A percentile compares a stretch with the other conserved stretches of the same genome.
These are phyloP conservation scores for Datnioides undecimradiatus DNA, from an alignment of 2,113 vertebrate species.

Conservation along the genomic window DNA sequence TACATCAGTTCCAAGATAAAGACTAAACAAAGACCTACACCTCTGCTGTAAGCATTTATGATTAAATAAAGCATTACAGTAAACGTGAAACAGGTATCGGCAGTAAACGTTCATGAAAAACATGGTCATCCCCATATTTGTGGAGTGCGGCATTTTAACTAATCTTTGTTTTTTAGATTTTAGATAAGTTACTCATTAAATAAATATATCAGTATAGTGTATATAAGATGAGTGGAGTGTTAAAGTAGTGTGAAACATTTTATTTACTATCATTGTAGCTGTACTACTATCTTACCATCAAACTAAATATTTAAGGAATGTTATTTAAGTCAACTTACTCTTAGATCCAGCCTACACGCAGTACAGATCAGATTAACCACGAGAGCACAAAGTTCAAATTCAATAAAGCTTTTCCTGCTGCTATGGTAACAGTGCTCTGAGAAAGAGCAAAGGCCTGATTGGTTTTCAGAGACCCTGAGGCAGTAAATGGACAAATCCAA, in stretches of 20 bases:
- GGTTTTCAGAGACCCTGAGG: conserved; percentile 2
- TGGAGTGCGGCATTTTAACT: background rate
- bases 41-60: background rate
- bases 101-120: background rate
- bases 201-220: too few species aligned
- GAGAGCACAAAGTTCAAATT: conserved; percentile 4
- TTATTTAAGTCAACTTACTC: background rate
- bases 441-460: background rate
- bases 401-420: conserved; percentile 14
- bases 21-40: background rate
- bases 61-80: background rate
- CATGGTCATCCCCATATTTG: background rate
- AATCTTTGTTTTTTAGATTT: background rate
- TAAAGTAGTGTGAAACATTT: background rate
- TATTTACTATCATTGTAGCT: background rate
- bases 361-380: conserved; percentile 7
- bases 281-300: background rate
- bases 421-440: conserved; percentile 20
- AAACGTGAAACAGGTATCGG: background rate
- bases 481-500: background rate
- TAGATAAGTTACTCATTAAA: background rate
- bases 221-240: background rate
- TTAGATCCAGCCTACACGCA: background rate
- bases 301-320: background rate
- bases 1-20: background rate